Percentiles rank a stretch among this genome's conserved stretches.
Evolutionary conservation across 2,797 vertebrate species (phyloP).

Genomic region (Melanotaenia boesemani): DNA sequence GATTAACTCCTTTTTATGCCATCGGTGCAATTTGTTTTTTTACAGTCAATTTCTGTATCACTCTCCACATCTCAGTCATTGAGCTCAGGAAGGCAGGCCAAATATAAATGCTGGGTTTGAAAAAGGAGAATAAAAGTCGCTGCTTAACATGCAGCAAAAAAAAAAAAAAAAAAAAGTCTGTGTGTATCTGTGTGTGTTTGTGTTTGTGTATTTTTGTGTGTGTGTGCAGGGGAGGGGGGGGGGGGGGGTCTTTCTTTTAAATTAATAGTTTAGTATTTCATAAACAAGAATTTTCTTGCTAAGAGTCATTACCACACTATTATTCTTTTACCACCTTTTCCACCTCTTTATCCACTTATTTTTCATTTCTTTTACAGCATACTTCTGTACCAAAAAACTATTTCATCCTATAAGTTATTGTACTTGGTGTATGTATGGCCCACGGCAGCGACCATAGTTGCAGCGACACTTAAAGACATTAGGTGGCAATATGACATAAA

Average conservation of each 20-base stretch:
- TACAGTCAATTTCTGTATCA: neutral
- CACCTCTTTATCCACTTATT: no score
- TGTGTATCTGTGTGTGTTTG: no score
- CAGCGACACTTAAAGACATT: no score
- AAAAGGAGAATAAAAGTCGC: neutral
- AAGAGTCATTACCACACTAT: neutral
- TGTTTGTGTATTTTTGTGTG: no score
- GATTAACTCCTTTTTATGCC: neutral
- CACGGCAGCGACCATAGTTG: no score
- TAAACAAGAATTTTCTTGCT: neutral
- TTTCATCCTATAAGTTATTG: neutral
- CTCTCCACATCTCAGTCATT: neutral
- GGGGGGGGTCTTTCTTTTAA: neutral
- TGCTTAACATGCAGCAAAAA: neutral
- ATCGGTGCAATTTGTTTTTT: neutral
- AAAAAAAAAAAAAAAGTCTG: neutral
- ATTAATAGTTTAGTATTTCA: neutral
- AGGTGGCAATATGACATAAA: no score
- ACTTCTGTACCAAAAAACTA: neutral
- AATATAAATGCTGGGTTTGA: neutral
- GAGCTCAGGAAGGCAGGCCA: neutral
- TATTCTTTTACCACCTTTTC: neutral
- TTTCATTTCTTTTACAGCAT: neutral
- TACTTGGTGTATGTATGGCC: neutral
- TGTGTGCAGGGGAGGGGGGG: no score